phyloP scores from a whole-genome alignment of 2,113 vertebrate genomes.

The Desmodus rotundus region DNA sequence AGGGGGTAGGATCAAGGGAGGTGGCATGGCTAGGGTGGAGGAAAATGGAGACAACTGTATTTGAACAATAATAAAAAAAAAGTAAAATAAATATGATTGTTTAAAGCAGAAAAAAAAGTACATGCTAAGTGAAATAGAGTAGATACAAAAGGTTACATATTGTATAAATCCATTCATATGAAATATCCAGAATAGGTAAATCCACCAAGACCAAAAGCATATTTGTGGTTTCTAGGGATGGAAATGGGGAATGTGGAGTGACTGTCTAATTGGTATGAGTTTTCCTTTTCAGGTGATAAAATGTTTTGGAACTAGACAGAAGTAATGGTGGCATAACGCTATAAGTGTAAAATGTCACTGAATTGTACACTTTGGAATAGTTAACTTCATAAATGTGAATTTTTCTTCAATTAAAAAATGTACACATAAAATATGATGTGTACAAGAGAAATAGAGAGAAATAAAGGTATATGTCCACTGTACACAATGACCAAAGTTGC shows the following conservation, averaged over 20 bases:
- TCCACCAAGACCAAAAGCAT: neutral
- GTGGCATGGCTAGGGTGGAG: too few species aligned
- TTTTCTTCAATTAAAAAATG: neutral
- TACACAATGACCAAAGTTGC: neutral
- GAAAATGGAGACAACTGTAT: too few species aligned
- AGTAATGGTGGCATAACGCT: neutral
- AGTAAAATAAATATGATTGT: too few species aligned
- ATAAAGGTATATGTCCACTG: neutral
- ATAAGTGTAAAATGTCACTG: neutral
- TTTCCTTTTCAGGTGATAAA: neutral
- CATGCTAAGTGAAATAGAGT: neutral
- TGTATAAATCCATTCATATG: neutral
- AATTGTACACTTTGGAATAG: neutral
- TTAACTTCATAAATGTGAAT: neutral
- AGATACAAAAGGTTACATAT: neutral
- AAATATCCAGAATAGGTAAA: neutral
- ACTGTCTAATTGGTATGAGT: neutral
- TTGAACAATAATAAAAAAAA: too few species aligned
- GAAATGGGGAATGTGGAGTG: neutral
- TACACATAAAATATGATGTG: neutral
- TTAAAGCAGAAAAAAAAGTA: neutral
- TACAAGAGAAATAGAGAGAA: constrained; percentile 2
- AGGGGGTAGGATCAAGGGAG: too few species aligned
- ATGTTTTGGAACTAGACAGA: neutral
- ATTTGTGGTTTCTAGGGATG: neutral